Evolutionary conservation across 2,797 vertebrate genomes (phyloP).

Genomic region (Dicrostonyx torquatus): DNA sequence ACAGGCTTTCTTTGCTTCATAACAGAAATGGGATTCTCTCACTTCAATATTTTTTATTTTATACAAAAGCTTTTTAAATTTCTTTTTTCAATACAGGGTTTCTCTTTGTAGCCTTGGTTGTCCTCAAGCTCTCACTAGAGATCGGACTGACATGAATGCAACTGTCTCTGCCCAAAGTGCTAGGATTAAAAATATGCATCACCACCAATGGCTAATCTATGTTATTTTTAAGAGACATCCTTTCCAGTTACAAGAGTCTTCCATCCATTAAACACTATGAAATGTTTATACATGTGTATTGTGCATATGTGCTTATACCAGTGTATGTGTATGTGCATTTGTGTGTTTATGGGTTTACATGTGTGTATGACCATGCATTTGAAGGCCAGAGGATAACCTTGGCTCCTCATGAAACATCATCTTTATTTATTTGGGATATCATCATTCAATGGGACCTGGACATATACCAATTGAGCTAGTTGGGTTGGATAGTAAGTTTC

Average conservation of each 20-base stretch:
- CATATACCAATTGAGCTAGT: background rate
- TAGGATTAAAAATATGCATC: too few relatives aligned
- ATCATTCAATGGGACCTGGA: background rate
- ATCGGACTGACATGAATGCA: too few relatives aligned
- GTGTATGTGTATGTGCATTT: background rate
- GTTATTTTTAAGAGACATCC: constrained; percentile 34
- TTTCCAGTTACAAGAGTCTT: background rate
- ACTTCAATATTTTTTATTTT: background rate
- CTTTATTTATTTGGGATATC: background rate
- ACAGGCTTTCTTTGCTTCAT: background rate
- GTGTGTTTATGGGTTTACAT: background rate
- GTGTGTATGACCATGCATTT: too few relatives aligned
- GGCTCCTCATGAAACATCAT: background rate
- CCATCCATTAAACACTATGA: background rate
- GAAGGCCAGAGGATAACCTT: background rate
- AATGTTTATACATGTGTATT: background rate
- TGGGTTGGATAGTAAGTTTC: background rate
- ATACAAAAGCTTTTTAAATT: too few relatives aligned
- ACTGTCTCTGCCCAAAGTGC: too few relatives aligned
- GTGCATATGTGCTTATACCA: background rate
- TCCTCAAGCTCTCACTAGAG: too few relatives aligned
- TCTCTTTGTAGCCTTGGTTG: too few relatives aligned
- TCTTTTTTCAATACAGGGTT: too few relatives aligned
- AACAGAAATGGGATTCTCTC: background rate
- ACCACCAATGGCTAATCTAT: background rate